Evolutionary conservation across 2,797 vertebrate genomes (phyloP).

Genomic region (Prionace glauca): DNA sequence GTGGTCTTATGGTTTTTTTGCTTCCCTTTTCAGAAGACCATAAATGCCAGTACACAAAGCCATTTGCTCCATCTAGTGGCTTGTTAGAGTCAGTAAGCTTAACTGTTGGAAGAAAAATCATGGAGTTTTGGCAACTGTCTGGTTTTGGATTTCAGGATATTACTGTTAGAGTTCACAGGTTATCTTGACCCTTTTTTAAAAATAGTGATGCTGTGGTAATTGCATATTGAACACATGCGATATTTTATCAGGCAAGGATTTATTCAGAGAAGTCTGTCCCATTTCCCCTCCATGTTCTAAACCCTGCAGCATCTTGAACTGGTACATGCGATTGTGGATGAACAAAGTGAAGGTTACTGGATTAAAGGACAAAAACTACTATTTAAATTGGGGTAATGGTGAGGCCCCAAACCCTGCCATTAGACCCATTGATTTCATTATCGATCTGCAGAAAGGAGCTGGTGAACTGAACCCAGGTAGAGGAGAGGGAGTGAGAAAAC

Average conservation of each 20-base stretch:
- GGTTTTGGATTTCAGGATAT: background rate
- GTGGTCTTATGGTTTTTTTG: background rate
- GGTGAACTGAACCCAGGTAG: too few species aligned
- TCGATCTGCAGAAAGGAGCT: too few species aligned
- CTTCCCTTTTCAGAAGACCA: background rate
- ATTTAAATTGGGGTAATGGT: too few species aligned
- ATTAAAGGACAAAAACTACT: background rate
- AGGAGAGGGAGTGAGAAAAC: too few species aligned
- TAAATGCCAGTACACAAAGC: background rate
- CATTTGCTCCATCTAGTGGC: slow-evolving; percentile 22
- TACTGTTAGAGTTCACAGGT: background rate
- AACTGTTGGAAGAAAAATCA: background rate
- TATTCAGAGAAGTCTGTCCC: background rate
- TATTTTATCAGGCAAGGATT: background rate
- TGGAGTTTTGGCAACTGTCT: background rate
- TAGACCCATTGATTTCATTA: too few species aligned
- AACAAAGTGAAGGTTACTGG: background rate
- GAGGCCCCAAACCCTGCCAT: too few species aligned
- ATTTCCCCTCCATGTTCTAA: background rate
- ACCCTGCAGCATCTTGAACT: background rate
- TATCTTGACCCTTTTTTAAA: background rate
- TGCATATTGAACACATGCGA: background rate
- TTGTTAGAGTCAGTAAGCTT: background rate
- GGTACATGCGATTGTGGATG: too few species aligned
- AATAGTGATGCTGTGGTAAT: background rate